Base-by-base conservation (phyloP, 2,797 vertebrate species). In the Setipinna tenuifilis region DNA sequence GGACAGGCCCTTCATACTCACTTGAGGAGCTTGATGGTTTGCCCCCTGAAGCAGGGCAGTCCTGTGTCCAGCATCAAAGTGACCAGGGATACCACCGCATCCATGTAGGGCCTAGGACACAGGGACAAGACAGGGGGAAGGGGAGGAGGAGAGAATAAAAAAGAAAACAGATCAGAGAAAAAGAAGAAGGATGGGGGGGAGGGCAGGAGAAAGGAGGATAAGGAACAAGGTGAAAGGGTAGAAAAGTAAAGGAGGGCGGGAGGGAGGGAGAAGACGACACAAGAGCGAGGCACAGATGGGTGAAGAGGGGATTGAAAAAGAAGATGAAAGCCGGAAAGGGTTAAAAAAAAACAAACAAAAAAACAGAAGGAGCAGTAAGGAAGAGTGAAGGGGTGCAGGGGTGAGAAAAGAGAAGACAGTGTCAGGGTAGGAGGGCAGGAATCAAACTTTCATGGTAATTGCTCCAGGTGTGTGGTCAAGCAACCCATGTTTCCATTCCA, bases 21-120 rank as follows among this genome's bases (percentile, higher is more conserved):
- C 98, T 99, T 99, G 65, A 99, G 94, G 50, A 99, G 95, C 90
- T 99, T 99, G 92, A 99, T 99, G 88, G 98, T 99, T 93, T 99
- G 98, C 87, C 98, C 98, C 85, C 98, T 96, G 93, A 99, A 99
- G 89, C 98, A 99, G 0, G 98, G 98, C 81, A 99, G 93, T 68
- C 98, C 98, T 0, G 98, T 99, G 92, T 99, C 98, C 94, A 99
- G 89, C 98, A 99, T 99, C 88, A 99, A 85, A 0, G 98, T 99
- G 65, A 99, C 98, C 25, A 99, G 93, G 5, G 98, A 99, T 58
- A 99, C 98, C 0, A 99, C 98, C 0, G 98, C 98, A 21, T 99
- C 98, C 98, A 99, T 99, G 90, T 99, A 99, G 23, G 98, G 98
- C 87, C 98, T 99, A 88, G 0, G 6, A 11, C 28, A 25, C 14